Evolutionary conservation across 2,888 invertebrate species (phyloP), one percentile per base, ranked within the genome.

Genomic region (Cotesia congregata): DNA sequence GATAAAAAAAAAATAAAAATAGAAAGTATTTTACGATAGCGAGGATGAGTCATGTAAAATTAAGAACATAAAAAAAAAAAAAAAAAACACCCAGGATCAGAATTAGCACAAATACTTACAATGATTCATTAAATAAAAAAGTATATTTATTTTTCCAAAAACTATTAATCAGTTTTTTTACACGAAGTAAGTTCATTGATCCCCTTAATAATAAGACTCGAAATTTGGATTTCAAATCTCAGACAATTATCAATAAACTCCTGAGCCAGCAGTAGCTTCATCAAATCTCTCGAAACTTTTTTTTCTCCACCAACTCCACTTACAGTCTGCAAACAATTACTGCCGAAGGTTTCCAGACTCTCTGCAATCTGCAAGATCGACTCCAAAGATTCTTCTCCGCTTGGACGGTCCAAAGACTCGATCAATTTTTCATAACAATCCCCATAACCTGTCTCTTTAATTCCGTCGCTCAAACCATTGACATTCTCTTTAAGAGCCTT

Each of bases 1-100:
- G 79, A 80, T 81, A 80, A 81, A 80, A 77, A 77, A 79, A 77
- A 76, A 82, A 78, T 77, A 81, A 80, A 78, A 75, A 67, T 50
- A 50, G 50, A 50, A 50, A 50, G 50, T 50, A 50, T 50, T 50
- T 50, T 50, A 50, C 12, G 50, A 50, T 50, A 50, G 50, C 12
- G 50, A 50, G 9, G 12, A 50, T 38, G 40, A 70, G 60, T 77
- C 74, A 72, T 64, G 50, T 67, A 59, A 15, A 76, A 62, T 70
- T 17, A 69, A 67, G 71, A 74, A 71, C 59, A 40, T 59, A n/a
- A 75, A 77, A 59, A 38, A 71, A 59, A 30, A n/a, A 75, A 77
- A 59, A 38, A 71, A 59, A 30, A 30, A 30, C 30, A 7, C 9
- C 9, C 50, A 50, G 50, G 50, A 50, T 50, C 12, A 3, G 4